These are phyloP conservation scores for Planococcus citri DNA, from an alignment of 1,140 invertebrate genomes.

Conservation along the genomic window DNA sequence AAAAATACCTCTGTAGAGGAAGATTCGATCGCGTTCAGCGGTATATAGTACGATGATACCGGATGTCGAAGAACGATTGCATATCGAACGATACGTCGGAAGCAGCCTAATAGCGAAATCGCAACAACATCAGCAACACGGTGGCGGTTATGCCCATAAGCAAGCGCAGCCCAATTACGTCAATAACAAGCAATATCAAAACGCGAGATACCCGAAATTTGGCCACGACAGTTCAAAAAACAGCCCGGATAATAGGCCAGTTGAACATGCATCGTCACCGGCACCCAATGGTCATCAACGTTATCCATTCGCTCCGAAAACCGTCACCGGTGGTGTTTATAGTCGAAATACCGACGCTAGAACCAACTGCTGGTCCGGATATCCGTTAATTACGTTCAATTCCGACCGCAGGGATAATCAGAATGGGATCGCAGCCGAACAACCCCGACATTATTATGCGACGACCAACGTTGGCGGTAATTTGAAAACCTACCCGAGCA, in stretches of 20 bases:
- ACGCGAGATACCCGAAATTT: background rate
- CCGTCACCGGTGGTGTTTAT: background rate
- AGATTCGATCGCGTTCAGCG: background rate
- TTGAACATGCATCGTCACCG: background rate
- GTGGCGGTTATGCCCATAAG: background rate
- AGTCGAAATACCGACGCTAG: constrained; percentile 21
- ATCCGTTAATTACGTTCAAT: constrained; percentile 29
- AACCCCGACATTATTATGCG: background rate
- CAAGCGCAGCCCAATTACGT: no score
- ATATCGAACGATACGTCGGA: constrained; percentile 50
- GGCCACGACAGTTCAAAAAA: background rate
- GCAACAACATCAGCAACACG: no score
- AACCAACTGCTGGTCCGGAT: constrained; percentile 25
- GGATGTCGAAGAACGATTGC: constrained; percentile 1
- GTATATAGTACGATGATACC: constrained; percentile 6
- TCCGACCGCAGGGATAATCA: constrained; percentile 21
- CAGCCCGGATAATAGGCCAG: background rate
- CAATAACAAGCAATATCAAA: background rate
- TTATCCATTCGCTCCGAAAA: background rate
- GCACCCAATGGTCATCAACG: background rate
- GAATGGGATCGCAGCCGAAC: constrained; percentile 22
- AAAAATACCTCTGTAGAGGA: background rate
- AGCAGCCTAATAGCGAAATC: constrained; percentile 41
- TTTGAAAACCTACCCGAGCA: background rate
- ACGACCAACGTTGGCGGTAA: background rate